phyloP scores from a whole-genome alignment of 2,113 vertebrate genomes.

The Coreoperca whiteheadi region DNA sequence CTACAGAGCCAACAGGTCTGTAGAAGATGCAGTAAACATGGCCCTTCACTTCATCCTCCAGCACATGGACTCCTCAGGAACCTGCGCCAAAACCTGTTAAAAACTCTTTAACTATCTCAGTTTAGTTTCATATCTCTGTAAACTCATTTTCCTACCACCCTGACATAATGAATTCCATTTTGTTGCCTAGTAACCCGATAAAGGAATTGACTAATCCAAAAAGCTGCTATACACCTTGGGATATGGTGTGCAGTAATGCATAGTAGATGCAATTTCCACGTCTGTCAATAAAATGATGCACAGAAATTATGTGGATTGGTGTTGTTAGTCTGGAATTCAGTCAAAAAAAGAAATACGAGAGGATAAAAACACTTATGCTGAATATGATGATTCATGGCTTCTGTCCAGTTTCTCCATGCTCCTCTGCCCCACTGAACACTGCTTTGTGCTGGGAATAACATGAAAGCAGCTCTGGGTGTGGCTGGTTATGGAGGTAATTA shows the following conservation, averaged over 20 bases:
- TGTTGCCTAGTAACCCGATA: neutral
- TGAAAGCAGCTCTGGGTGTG: conserved; percentile 65
- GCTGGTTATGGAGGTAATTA: conserved; percentile 70
- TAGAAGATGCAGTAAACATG: no score
- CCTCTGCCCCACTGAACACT: neutral
- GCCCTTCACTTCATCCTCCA: no score
- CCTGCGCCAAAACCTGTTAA: no score
- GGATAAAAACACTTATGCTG: neutral
- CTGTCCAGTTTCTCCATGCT: conserved; percentile 11
- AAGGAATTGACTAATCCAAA: neutral
- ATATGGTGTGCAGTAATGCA: neutral
- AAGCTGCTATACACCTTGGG: neutral
- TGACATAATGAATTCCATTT: neutral
- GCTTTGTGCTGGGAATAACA: conserved; percentile 41
- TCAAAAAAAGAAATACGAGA: neutral
- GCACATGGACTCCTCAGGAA: no score
- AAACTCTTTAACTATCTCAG: neutral
- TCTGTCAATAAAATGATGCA: neutral
- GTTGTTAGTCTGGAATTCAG: neutral
- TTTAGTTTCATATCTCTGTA: neutral
- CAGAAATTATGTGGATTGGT: neutral
- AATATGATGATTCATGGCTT: neutral
- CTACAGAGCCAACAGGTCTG: no score
- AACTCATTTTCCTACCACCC: neutral
- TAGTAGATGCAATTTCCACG: neutral